Conservation (phyloP, 2,888 invertebrate genomes). For the Ennomos quercinarius region DNA sequence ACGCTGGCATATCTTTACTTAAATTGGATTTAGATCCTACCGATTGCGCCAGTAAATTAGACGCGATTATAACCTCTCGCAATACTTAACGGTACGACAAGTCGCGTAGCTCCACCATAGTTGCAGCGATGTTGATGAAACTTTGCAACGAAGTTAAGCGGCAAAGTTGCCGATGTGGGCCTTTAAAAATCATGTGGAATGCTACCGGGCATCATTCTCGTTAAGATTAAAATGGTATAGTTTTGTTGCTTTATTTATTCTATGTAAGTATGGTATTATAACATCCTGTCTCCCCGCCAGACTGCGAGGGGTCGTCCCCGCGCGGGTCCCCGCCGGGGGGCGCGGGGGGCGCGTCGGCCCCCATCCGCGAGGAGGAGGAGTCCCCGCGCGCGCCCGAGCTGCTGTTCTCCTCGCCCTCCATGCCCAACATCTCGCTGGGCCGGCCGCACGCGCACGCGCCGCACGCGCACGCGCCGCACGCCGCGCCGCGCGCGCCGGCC, state of each 20-base stretch:
- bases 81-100: too few relatives aligned
- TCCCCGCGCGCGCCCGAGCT: constrained; percentile 89
- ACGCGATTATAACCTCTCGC: too few relatives aligned
- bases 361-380: constrained; percentile 94
- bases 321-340: constrained; percentile 86
- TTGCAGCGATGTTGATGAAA: too few relatives aligned
- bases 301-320: constrained; percentile 79
- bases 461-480: constrained; percentile 97
- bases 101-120: too few relatives aligned
- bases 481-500: constrained; percentile 95
- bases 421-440: constrained; percentile 98
- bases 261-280: too few relatives aligned
- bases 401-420: constrained; percentile 97
- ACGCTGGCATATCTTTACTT: too few relatives aligned
- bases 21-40: neutral
- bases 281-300: constrained; percentile 42
- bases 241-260: too few relatives aligned
- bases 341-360: constrained; percentile 87
- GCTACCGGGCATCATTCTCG: too few relatives aligned
- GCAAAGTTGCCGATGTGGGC: too few relatives aligned
- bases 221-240: too few relatives aligned
- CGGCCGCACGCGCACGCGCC: constrained; percentile 93
- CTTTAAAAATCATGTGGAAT: too few relatives aligned
- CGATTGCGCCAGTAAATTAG: neutral
- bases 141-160: too few relatives aligned